Percentiles rank a stretch among this genome's conserved stretches.
Evolutionary conservation across 2,888 invertebrate genomes (phyloP).

Genomic region (Drosophila siamana): DNA sequence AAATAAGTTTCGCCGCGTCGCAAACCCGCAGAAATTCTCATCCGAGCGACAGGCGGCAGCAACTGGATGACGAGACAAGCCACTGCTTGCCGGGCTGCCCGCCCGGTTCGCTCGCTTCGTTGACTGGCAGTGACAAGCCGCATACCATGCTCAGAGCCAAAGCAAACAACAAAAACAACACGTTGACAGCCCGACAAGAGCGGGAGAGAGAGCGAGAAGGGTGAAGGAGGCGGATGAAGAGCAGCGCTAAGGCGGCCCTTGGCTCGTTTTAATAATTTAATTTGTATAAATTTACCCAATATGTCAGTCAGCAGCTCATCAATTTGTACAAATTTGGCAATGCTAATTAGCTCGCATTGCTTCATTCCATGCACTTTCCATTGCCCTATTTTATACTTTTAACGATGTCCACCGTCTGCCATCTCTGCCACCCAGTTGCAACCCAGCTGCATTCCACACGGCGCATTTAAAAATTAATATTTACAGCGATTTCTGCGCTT

Average conservation of each 20-base stretch:
- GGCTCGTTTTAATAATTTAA: slow-evolving; percentile 71
- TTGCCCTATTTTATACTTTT: background rate
- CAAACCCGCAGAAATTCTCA: slow-evolving; percentile 67
- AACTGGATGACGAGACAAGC: slow-evolving; percentile 44
- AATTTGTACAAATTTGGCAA: slow-evolving; percentile 44
- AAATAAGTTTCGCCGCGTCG: slow-evolving; percentile 61
- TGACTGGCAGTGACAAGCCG: slow-evolving; percentile 72
- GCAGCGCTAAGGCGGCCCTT: background rate
- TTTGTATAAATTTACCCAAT: slow-evolving; percentile 78
- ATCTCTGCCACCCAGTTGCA: slow-evolving; percentile 32
- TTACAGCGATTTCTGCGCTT: slow-evolving; percentile 57
- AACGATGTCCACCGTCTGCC: background rate
- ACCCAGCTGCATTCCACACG: slow-evolving; percentile 25
- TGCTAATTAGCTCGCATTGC: slow-evolving; percentile 53
- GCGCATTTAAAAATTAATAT: slow-evolving; percentile 57
- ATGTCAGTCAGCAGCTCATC: slow-evolving; percentile 70
- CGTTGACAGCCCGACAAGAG: slow-evolving; percentile 52
- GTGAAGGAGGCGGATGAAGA: background rate
- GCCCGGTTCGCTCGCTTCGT: background rate
- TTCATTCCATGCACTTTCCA: slow-evolving; percentile 36
- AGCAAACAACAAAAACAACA: background rate
- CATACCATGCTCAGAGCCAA: slow-evolving; percentile 43
- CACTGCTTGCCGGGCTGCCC: slow-evolving; percentile 54
- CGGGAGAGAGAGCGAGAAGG: background rate
- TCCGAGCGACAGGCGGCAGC: slow-evolving; percentile 35